phyloP scores from a whole-genome alignment of 2,888 invertebrate species.

The Belgica antarctica region DNA sequence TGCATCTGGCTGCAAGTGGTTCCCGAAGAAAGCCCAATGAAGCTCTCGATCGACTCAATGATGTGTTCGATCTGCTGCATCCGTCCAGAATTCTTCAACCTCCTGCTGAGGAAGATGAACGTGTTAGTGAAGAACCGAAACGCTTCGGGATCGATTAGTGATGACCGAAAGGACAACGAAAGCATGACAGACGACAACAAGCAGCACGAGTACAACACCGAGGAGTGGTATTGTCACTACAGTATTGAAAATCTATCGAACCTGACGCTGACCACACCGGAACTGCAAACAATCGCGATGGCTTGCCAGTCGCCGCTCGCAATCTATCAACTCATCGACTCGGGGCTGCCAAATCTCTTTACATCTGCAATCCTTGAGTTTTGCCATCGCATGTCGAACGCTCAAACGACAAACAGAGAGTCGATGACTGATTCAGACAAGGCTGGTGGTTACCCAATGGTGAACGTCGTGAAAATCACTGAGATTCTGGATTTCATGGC shows the following conservation, averaged over 20 bases:
- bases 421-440: conserved; percentile 58
- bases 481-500: conserved; percentile 77
- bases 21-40: conserved; percentile 69
- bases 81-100: conserved; percentile 72
- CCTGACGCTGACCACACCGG: conserved; percentile 61
- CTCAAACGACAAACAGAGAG: conserved; percentile 46
- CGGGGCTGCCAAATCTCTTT: conserved; percentile 66
- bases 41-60: conserved; percentile 80
- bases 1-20: conserved; percentile 75
- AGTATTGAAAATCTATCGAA: conserved; percentile 59
- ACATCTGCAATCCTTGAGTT: conserved; percentile 62
- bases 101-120: conserved; percentile 70
- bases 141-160: conserved; percentile 55
- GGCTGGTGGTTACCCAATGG: conserved; percentile 55
- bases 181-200: conserved; percentile 72
- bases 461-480: conserved; percentile 61
- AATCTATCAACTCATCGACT: conserved; percentile 72
- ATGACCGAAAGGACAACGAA: conserved; percentile 56
- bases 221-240: conserved; percentile 62
- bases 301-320: conserved; percentile 79
- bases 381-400: conserved; percentile 50
- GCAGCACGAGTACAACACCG: conserved; percentile 54
- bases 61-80: conserved; percentile 85
- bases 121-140: conserved; percentile 59
- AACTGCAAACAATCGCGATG: conserved; percentile 73